Evolutionary conservation across 2,797 vertebrate genomes (phyloP).

Genomic region (Tachyglossus aculeatus): DNA sequence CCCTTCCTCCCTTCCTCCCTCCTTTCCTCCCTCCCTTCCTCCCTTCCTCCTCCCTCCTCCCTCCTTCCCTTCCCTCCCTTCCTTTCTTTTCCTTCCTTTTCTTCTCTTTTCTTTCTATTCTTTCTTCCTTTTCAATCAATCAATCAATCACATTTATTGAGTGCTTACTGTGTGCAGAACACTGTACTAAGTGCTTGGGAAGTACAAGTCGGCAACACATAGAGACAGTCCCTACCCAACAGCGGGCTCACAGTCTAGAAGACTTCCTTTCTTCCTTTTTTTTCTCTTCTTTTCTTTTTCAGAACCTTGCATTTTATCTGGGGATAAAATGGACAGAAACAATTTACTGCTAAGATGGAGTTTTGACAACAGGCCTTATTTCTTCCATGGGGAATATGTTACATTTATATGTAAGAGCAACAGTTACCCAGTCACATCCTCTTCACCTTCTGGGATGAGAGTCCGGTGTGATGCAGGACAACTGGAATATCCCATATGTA

Average conservation of each 20-base stretch:
- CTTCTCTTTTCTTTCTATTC: neutral
- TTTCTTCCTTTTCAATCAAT: neutral
- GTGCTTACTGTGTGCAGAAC: too few relatives aligned
- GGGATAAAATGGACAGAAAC: conserved; percentile 71
- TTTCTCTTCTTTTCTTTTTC: neutral
- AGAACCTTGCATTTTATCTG: conserved; percentile 77
- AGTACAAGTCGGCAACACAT: too few relatives aligned
- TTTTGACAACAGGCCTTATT: conserved; percentile 66
- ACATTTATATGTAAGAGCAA: conserved; percentile 73
- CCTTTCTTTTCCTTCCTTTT: neutral
- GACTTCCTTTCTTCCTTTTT: neutral
- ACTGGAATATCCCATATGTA: conserved; percentile 70
- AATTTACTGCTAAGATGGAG: conserved; percentile 68
- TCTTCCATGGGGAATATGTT: conserved; percentile 76
- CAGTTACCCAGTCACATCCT: conserved; percentile 37
- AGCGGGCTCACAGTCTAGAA: too few relatives aligned
- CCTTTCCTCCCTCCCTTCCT: neutral
- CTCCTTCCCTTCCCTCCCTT: neutral
- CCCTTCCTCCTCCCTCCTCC: neutral
- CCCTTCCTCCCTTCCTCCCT: neutral
- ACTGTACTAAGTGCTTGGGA: too few relatives aligned
- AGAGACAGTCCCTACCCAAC: too few relatives aligned
- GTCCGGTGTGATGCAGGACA: conserved; percentile 71
- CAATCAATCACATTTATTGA: too few relatives aligned
- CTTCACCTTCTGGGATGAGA: conserved; percentile 55